A percentile compares a stretch with the other conserved stretches of the same genome.
phyloP scores from a whole-genome alignment of 2,113 vertebrate genomes.

The Halichoeres trimaculatus region DNA sequence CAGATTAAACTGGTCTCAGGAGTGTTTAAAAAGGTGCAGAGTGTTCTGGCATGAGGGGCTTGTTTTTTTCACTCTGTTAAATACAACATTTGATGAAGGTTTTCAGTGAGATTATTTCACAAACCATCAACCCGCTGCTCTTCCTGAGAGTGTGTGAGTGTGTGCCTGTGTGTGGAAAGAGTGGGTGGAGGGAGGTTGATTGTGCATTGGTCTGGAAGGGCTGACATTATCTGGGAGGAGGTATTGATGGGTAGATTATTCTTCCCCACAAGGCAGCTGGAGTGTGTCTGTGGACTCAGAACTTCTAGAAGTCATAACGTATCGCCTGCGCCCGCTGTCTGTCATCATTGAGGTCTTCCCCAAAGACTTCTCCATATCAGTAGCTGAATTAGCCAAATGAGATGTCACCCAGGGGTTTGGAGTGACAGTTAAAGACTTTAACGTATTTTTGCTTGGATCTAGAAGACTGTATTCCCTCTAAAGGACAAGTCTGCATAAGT shows the following conservation, averaged over 20 bases:
- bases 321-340: not conserved
- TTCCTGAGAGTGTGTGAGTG: conserved; percentile 1
- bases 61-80: not conserved
- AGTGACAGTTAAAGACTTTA: no score
- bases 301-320: not conserved
- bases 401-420: no score
- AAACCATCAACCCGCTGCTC: conserved; percentile 6
- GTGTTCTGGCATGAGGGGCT: conserved; percentile 20
- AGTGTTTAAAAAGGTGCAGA: not conserved
- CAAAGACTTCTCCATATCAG: no score
- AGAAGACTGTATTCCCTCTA: no score
- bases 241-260: conserved; percentile 33
- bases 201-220: conserved; percentile 32
- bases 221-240: conserved; percentile 44
- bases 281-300: not conserved
- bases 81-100: not conserved
- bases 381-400: no score
- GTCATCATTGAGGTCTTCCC: not conserved
- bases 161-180: not conserved
- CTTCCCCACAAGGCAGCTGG: not conserved
- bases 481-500: no score
- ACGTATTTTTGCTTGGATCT: no score
- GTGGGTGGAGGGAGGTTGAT: not conserved
- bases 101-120: not conserved
- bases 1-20: conserved; percentile 45